These are phyloP conservation scores for Pelodiscus sinensis DNA, from an alignment of 2,113 vertebrate genomes.

Conservation along the genomic window DNA sequence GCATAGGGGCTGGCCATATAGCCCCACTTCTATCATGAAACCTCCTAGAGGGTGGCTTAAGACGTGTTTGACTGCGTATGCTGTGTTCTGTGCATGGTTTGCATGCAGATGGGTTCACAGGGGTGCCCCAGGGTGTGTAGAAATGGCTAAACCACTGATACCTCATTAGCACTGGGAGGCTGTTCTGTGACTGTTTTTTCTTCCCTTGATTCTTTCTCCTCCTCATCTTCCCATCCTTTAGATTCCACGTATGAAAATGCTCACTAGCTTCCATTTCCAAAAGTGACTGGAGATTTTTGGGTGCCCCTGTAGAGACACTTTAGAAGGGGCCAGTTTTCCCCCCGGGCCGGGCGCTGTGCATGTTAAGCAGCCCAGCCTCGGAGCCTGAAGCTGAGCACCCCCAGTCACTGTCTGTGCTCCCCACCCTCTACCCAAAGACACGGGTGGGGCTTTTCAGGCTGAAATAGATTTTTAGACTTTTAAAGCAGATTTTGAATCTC, in stretches of 20 bases:
- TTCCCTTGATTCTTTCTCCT: fast-evolving
- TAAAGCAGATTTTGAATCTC: neutral
- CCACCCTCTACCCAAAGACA: neutral
- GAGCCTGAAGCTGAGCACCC: neutral
- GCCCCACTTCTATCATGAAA: conserved; percentile 9
- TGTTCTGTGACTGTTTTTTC: neutral
- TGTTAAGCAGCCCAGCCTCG: neutral
- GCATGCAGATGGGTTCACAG: neutral
- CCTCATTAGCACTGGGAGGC: conserved; percentile 38
- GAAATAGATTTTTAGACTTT: neutral
- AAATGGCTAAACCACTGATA: conserved; percentile 30
- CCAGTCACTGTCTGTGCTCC: conserved; percentile 13
- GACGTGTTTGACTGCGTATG: neutral
- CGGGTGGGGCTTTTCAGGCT: neutral
- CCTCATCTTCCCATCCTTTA: neutral
- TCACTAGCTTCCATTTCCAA: neutral
- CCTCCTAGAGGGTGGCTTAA: neutral
- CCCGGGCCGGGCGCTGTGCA: neutral
- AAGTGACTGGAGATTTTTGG: neutral
- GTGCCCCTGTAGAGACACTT: fast-evolving
- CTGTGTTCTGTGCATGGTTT: neutral
- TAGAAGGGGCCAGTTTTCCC: fast-evolving
- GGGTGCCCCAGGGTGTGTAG: neutral
- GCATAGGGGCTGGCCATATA: neutral
- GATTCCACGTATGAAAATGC: neutral